Evolutionary conservation across 2,797 vertebrate species (phyloP).

Genomic region (Hemibagrus guttatus): DNA sequence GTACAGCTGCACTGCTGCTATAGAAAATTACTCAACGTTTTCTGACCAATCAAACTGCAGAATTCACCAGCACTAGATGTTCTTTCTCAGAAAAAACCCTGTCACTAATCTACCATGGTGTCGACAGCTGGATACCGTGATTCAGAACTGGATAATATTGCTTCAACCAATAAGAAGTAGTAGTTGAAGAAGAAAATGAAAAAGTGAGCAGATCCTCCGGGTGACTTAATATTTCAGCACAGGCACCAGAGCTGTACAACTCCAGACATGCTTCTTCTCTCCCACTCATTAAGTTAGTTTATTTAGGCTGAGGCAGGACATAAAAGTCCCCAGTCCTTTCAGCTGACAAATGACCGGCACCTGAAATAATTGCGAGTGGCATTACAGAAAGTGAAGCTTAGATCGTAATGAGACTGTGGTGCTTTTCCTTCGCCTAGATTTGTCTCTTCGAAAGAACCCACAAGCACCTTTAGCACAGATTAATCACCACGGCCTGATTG

Average conservation of each 20-base stretch:
- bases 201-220: background rate
- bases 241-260: background rate
- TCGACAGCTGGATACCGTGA: background rate
- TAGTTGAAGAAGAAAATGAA: background rate
- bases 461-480: constrained; percentile 49
- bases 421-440: constrained; percentile 37
- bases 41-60: background rate
- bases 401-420: constrained; percentile 41
- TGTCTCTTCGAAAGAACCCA: constrained; percentile 40
- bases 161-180: background rate
- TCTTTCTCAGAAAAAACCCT: background rate
- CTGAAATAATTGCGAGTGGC: constrained; percentile 39
- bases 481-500: constrained; percentile 46
- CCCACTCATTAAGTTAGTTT: constrained; percentile 29
- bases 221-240: background rate
- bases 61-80: background rate
- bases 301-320: constrained; percentile 18
- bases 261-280: background rate
- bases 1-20: background rate
- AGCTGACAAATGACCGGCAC: constrained; percentile 32
- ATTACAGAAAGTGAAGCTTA: constrained; percentile 20
- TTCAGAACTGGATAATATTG: background rate
- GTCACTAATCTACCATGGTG: background rate
- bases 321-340: constrained; percentile 12
- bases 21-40: background rate